A percentile compares a stretch with the other conserved stretches of the same genome.
phyloP scores from a whole-genome alignment of 1,140 invertebrate species.

The Drosophila virilis region DNA sequence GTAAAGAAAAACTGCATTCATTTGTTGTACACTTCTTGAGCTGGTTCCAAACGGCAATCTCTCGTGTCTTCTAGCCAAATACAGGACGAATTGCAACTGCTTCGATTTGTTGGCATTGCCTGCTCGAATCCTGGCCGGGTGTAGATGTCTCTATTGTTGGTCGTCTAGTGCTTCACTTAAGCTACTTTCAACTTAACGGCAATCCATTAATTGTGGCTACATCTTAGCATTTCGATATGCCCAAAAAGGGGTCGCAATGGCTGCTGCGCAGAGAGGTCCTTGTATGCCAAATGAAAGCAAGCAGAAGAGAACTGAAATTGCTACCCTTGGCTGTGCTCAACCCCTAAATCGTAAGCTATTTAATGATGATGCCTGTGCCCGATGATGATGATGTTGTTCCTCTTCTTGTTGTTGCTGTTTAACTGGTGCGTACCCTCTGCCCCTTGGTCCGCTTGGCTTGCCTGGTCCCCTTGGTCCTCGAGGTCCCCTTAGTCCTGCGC shows the following conservation, averaged over 20 bases:
- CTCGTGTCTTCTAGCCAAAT: too few species aligned
- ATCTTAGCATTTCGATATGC: constrained; percentile 3
- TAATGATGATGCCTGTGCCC: constrained; percentile 31
- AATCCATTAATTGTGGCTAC: constrained; percentile 35
- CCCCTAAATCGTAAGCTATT: constrained; percentile 37
- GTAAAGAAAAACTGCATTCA: too few species aligned
- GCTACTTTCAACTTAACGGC: constrained; percentile 6
- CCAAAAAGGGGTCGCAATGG: constrained; percentile 8
- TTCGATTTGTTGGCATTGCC: too few species aligned
- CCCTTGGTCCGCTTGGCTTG: neutral
- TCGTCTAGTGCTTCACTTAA: too few species aligned
- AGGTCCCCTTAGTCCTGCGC: neutral
- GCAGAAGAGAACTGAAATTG: neutral
- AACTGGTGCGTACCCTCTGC: constrained; percentile 26
- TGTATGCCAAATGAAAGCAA: neutral
- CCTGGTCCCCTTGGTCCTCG: neutral
- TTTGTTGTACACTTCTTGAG: too few species aligned
- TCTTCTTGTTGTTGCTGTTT: constrained; percentile 29
- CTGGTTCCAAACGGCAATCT: too few species aligned
- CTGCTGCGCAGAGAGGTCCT: constrained; percentile 7
- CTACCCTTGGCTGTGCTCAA: constrained; percentile 23
- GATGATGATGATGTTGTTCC: constrained; percentile 13
- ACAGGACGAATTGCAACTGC: too few species aligned
- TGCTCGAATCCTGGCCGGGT: too few species aligned
- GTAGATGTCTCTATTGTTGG: too few species aligned